A percentile compares a stretch with the other conserved stretches of the same genome.
Conservation (phyloP, 2,113 vertebrate genomes). For the Crocuta crocuta region DNA sequence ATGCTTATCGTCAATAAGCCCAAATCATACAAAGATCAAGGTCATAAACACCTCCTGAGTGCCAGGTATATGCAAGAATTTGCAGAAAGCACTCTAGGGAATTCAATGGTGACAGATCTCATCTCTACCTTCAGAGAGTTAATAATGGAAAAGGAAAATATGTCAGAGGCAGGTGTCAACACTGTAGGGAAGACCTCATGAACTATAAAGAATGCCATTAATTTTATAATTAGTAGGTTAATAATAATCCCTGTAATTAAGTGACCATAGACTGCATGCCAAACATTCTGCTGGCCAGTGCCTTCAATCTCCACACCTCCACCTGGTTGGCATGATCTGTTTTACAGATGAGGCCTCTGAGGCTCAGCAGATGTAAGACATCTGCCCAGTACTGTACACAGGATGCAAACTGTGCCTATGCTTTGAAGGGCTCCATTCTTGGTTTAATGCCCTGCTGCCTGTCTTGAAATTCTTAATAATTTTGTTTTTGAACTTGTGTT, state of each 20-base stretch:
- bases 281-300: background rate
- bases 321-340: background rate
- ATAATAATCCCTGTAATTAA: background rate
- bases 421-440: background rate
- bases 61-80: background rate
- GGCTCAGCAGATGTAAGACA: background rate
- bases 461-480: background rate
- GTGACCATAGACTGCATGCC: background rate
- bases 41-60: constrained; percentile 36
- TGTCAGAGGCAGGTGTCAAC: background rate
- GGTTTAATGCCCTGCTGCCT: background rate
- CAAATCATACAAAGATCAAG: constrained; percentile 4
- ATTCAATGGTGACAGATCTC: background rate
- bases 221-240: background rate
- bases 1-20: constrained; percentile 4
- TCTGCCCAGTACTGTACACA: background rate
- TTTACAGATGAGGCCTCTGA: background rate
- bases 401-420: background rate
- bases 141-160: background rate
- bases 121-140: constrained; percentile 21
- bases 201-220: background rate
- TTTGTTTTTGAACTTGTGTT: background rate
- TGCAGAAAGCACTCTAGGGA: background rate
- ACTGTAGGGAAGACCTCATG: background rate
- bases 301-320: background rate